Base-by-base conservation (phyloP, 2,797 vertebrate genomes). In the Sternotherus odoratus region DNA sequence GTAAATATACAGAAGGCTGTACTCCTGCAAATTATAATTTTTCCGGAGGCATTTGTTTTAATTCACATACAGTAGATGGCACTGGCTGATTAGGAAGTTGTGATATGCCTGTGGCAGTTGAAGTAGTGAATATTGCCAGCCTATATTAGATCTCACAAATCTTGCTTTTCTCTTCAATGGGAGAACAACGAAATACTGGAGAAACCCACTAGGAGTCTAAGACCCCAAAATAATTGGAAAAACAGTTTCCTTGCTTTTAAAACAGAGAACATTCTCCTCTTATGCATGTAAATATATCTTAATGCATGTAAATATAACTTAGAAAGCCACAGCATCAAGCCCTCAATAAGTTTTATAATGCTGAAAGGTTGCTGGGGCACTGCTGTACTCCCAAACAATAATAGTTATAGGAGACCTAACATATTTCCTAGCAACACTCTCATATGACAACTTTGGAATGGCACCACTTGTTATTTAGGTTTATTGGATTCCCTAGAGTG, bases 71-170 rank as follows among this genome's bases (percentile, higher is more conserved):
- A 97, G 96, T 89, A 97, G 97, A 95, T 97, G 97, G 96, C 97
- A 97, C 96, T 97, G 96, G 92, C 95, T 92, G 94, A 96, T 92
- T 95, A 96, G 96, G 92, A 92, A 96, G 95, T 93, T 94, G 91
- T 26, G 48, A 49, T 81, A 74, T 39, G 66, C 36, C 66, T 0
- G 0, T 87, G 86, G 79, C 24, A 87, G 36, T 83, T 84, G 75
- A 11, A 86, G 78, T 88, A 93, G 28, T 28, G 72, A 75, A 75
- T 46, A 30, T 75, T 48, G 72, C 43, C 26, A 75, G 43, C 43
- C 6, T 75, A 75, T 75, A 46, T 75, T 28, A 43, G 72, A 28
- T 48, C 5, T 69, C 66, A 69, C 66, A 69, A 39, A 39, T 69
- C 43, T 28, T 75, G 8, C 26, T 75, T 30, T 75, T 28, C 26